Evolutionary conservation across 2,888 invertebrate species (phyloP).

Genomic region (Rhamnusium bicolor): DNA sequence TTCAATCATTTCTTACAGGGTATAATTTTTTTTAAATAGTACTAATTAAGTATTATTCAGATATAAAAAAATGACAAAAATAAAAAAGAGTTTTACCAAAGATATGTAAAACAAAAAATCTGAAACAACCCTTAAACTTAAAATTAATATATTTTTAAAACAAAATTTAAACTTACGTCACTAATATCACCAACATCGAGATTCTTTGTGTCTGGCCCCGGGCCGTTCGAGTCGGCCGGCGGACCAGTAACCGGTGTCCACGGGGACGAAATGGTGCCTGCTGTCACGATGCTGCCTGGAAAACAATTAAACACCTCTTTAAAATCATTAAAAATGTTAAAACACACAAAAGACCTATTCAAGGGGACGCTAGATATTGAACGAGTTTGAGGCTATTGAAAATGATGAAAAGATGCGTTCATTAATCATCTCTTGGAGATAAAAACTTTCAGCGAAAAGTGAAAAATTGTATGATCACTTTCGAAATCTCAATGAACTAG

Average conservation of each 20-base stretch:
- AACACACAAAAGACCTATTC: conserved; percentile 7
- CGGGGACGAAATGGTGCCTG: conserved; percentile 97
- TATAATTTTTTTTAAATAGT: too few relatives aligned
- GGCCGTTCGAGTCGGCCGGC: conserved; percentile 92
- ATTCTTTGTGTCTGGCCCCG: conserved; percentile 92
- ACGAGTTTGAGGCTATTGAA: conserved; percentile 6
- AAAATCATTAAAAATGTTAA: not conserved
- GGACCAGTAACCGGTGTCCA: conserved; percentile 94
- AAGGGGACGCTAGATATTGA: conserved; percentile 4
- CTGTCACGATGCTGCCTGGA: conserved; percentile 81
- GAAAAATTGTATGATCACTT: not conserved
- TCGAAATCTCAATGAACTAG: not conserved
- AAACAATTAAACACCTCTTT: conserved; percentile 53
- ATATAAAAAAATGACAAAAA: too few relatives aligned
- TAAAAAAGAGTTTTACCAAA: too few relatives aligned
- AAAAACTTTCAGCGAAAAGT: conserved; percentile 5
- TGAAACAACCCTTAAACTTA: too few relatives aligned
- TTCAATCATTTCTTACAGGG: too few relatives aligned
- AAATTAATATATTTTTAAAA: not conserved
- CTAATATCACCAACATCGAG: conserved; percentile 95
- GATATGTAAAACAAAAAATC: too few relatives aligned
- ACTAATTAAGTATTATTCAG: too few relatives aligned
- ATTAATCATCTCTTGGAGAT: conserved; percentile 17
- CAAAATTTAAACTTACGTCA: conserved; percentile 77
- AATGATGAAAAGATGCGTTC: conserved; percentile 10